Conservation (phyloP, 2,888 invertebrate species). For the Epistrophe eligans region DNA sequence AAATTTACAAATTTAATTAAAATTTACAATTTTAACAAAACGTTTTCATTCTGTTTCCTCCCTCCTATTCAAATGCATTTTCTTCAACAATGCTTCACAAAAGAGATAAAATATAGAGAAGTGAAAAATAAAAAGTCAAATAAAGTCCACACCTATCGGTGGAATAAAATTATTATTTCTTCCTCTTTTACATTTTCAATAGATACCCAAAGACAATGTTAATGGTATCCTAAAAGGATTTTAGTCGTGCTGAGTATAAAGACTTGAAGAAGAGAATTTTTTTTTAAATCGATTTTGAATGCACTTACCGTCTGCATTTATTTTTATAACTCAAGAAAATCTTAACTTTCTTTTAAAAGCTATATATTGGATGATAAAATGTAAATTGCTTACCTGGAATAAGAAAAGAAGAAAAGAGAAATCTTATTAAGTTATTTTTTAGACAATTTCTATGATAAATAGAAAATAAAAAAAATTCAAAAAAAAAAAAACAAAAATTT, state of each 20-base stretch:
- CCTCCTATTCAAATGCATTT: conserved; percentile 48
- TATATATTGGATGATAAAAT: conserved; percentile 49
- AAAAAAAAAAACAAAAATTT: neutral
- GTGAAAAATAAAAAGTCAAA: neutral
- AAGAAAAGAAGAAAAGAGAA: conserved; percentile 25
- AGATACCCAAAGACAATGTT: conserved; percentile 17
- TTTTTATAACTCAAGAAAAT: neutral
- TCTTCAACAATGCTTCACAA: conserved; percentile 50
- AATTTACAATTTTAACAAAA: conserved; percentile 32
- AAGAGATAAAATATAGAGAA: neutral
- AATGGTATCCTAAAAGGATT: neutral
- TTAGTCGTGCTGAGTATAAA: conserved; percentile 9
- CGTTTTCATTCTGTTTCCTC: conserved; percentile 4
- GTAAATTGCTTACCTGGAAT: conserved; percentile 63
- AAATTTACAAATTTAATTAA: conserved; percentile 50
- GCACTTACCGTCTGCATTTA: conserved; percentile 57
- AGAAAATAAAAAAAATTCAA: conserved; percentile 25
- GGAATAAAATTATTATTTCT: conserved; percentile 31
- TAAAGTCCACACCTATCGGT: conserved; percentile 16
- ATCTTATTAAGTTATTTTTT: conserved; percentile 8
- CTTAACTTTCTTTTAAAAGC: conserved; percentile 13
- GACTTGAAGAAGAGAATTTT: conserved; percentile 31
- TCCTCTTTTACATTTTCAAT: neutral
- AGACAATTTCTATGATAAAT: neutral
- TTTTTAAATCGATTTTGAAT: conserved; percentile 64